A percentile compares a stretch with the other conserved stretches of the same genome.
Conservation (phyloP, 1,140 invertebrate species). For the Drosophila saltans region DNA sequence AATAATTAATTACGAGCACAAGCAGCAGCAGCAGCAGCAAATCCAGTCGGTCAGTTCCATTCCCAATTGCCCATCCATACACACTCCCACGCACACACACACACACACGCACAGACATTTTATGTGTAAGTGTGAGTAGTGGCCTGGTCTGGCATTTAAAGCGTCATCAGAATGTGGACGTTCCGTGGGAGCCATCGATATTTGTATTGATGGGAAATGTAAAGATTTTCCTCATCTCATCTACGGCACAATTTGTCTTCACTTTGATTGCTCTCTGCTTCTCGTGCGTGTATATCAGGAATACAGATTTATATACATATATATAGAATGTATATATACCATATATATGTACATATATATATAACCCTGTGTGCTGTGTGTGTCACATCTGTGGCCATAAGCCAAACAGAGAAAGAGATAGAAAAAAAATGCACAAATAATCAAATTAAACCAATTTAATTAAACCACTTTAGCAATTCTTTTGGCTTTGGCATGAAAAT, state of each 20-base stretch:
- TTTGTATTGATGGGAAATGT: slow-evolving; percentile 13
- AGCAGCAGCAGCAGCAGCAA: slow-evolving; percentile 43
- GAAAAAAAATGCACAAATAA: slow-evolving; percentile 31
- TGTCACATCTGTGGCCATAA: slow-evolving; percentile 9
- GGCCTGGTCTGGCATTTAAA: slow-evolving; percentile 4
- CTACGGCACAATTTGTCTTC: neutral
- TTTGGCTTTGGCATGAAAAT: slow-evolving; percentile 20
- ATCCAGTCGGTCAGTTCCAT: slow-evolving; percentile 25
- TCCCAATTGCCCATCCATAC: slow-evolving; percentile 5
- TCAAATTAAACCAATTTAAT: slow-evolving; percentile 69
- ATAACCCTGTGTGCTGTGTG: neutral
- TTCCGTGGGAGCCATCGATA: slow-evolving; percentile 16
- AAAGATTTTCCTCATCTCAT: neutral
- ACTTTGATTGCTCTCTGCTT: no score
- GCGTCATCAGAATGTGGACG: slow-evolving; percentile 20
- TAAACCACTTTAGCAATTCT: slow-evolving; percentile 60
- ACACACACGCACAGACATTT: neutral
- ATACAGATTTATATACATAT: neutral
- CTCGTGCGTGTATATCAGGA: no score
- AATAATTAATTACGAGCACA: slow-evolving; percentile 69
- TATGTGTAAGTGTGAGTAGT: no score
- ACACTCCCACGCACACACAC: neutral
- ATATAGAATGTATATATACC: neutral
- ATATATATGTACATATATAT: no score
- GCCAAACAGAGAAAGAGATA: neutral